phyloP scores from a whole-genome alignment of 92 coral and sea anemone genomes.

The Palythoa grandiflora region DNA sequence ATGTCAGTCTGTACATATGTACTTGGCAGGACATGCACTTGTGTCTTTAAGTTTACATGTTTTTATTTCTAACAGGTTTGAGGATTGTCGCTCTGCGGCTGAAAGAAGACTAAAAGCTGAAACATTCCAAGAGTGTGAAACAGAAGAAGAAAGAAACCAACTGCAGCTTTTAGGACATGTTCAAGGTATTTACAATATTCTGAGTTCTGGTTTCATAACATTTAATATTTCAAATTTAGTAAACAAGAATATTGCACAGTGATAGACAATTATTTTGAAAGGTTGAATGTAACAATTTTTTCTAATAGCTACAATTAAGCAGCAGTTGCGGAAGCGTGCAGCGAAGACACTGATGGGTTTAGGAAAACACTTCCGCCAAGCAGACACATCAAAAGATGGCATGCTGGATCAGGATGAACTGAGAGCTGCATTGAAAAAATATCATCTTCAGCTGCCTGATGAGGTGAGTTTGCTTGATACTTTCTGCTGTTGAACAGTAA shows the following conservation, averaged over 20 bases:
- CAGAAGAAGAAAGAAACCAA: conserved; percentile 71
- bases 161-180: conserved; percentile 71
- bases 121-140: conserved; percentile 64
- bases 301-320: conserved; percentile 68
- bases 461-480: conserved; percentile 59
- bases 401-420: conserved; percentile 84
- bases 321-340: conserved; percentile 89
- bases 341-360: conserved; percentile 94
- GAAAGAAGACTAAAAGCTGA: conserved; percentile 65
- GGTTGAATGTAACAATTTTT: background rate
- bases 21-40: too few relatives aligned
- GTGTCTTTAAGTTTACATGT: too few relatives aligned
- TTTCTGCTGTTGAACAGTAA: too few relatives aligned
- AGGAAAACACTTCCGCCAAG: conserved; percentile 84
- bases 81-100: conserved; percentile 69
- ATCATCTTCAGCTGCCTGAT: conserved; percentile 79
- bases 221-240: too few relatives aligned
- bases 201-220: too few relatives aligned
- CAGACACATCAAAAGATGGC: conserved; percentile 92
- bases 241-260: too few relatives aligned
- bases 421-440: conserved; percentile 70
- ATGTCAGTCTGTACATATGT: too few relatives aligned
- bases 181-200: conserved; percentile 67
- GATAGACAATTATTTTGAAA: too few relatives aligned
- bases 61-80: conserved; percentile 60